Percentiles rank a stretch among this genome's conserved stretches.
These are phyloP conservation scores for Oreochromis spilurus DNA, from an alignment of 2,113 vertebrate genomes.

Conservation along the genomic window DNA sequence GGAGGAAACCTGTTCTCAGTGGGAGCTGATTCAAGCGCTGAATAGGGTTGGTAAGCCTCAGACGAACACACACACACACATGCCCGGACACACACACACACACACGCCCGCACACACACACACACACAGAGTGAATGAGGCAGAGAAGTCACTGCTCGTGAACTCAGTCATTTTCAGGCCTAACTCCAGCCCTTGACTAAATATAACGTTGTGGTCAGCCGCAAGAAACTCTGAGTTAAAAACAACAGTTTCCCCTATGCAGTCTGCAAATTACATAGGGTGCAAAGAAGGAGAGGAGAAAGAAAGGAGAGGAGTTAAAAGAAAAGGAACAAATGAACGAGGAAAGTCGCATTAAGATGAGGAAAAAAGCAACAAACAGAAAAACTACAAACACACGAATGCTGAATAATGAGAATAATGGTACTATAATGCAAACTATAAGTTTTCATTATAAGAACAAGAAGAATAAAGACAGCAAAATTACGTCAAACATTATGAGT, in stretches of 20 bases:
- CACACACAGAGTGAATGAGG: neutral
- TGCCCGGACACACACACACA: neutral
- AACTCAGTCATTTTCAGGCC: constrained; percentile 67
- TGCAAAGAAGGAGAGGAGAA: constrained; percentile 10
- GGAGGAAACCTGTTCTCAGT: constrained; percentile 59
- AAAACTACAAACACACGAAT: neutral
- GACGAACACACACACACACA: neutral
- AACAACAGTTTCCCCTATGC: constrained; percentile 61
- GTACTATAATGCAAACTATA: neutral
- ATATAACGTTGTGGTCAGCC: constrained; percentile 68
- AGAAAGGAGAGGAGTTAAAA: neutral
- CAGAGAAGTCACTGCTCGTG: constrained; percentile 36
- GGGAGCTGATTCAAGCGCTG: constrained; percentile 41
- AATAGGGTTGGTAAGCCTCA: constrained; percentile 47
- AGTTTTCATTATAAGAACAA: neutral
- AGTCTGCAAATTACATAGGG: constrained; percentile 63
- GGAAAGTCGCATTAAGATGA: neutral
- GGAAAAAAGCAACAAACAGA: neutral
- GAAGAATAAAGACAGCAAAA: neutral
- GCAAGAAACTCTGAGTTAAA: constrained; percentile 65
- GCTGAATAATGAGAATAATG: neutral
- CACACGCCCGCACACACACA: neutral
- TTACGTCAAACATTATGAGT: neutral
- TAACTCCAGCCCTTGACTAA: constrained; percentile 61
- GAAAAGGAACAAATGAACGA: neutral